phyloP scores from a whole-genome alignment of 2,797 vertebrate species.

The Galagoides demidoff region DNA sequence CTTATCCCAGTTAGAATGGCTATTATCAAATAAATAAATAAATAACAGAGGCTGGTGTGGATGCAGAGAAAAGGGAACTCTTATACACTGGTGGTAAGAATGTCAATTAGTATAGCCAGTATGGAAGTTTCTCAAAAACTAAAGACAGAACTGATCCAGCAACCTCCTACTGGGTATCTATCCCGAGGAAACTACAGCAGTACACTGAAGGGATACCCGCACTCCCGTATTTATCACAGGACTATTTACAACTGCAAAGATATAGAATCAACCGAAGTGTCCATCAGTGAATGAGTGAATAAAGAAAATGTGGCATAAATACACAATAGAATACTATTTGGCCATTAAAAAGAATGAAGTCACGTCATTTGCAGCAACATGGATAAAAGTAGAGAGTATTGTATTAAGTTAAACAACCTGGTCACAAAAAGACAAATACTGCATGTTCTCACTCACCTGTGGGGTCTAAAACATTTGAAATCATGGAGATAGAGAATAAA shows the following conservation, averaged over 20 bases:
- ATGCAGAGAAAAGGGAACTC: neutral
- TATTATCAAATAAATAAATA: neutral
- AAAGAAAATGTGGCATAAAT: neutral
- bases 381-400: neutral
- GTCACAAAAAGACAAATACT: neutral
- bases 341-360: neutral
- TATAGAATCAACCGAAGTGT: neutral
- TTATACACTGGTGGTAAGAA: neutral
- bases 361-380: neutral
- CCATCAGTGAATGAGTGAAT: neutral
- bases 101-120: neutral
- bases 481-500: neutral
- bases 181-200: neutral
- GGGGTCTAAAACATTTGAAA: neutral
- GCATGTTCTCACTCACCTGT: neutral
- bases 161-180: neutral
- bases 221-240: neutral
- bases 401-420: neutral
- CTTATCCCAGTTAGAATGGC: neutral
- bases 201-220: neutral
- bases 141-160: neutral
- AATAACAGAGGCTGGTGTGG: too few relatives aligned
- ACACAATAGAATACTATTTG: neutral
- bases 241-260: neutral
- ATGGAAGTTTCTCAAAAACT: neutral